A percentile compares a stretch with the other conserved stretches of the same genome.
Conservation (phyloP, 2,113 vertebrate genomes). For the Corynorhinus townsendii region DNA sequence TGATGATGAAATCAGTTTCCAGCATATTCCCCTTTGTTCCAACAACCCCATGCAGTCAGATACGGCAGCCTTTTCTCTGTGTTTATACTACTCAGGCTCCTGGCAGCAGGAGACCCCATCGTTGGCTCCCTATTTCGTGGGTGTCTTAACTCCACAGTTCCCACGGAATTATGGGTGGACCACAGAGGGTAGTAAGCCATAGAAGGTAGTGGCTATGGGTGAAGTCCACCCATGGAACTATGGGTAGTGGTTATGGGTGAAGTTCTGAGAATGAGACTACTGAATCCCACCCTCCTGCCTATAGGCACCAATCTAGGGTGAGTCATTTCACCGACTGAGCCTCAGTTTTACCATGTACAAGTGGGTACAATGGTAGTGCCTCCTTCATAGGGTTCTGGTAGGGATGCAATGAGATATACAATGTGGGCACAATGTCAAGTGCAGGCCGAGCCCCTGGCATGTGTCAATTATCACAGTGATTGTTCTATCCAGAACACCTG, state of each 20-base stretch:
- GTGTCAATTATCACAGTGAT: fast-evolving
- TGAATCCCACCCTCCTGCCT: not conserved
- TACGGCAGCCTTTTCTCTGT: fast-evolving
- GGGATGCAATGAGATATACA: not conserved
- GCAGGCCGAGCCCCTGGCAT: not conserved
- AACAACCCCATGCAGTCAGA: not conserved
- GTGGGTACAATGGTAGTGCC: fast-evolving
- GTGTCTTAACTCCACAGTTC: not conserved
- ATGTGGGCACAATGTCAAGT: not conserved
- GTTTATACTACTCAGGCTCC: not conserved
- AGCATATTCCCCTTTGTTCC: fast-evolving
- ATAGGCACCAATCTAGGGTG: not conserved
- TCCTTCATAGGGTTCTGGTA: not conserved
- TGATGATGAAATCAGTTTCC: fast-evolving
- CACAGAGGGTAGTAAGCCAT: not conserved
- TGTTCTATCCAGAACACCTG: not conserved
- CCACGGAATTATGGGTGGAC: too few species aligned
- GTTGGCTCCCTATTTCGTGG: fast-evolving
- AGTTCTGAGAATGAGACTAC: not conserved
- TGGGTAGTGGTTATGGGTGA: fast-evolving
- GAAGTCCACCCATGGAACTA: not conserved
- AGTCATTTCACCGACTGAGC: not conserved
- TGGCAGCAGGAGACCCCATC: fast-evolving
- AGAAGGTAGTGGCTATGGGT: not conserved
- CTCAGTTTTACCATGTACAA: not conserved